Percentiles rank a stretch among this genome's conserved stretches.
phyloP scores from a whole-genome alignment of 2,113 vertebrate species.

The Eleginops maclovinus region DNA sequence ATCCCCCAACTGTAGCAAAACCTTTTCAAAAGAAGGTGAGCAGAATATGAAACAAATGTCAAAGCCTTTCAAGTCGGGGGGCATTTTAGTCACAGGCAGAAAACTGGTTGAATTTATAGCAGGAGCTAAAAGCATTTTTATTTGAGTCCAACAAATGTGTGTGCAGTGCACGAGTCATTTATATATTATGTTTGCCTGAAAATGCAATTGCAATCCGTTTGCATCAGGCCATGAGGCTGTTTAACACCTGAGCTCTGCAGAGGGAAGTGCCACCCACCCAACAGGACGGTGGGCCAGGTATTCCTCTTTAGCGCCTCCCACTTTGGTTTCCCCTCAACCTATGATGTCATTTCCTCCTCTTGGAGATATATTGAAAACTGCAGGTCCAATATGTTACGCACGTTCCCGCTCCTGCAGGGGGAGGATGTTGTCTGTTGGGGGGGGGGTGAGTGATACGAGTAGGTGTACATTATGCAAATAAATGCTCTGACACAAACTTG shows the following conservation, averaged over 20 bases:
- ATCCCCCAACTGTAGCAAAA: slow-evolving; percentile 50
- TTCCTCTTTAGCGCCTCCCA: slow-evolving; percentile 1
- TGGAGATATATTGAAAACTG: slow-evolving; percentile 12
- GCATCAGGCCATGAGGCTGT: too few relatives aligned
- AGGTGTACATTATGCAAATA: slow-evolving; percentile 84
- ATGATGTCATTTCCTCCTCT: slow-evolving; percentile 15
- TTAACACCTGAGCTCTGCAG: too few relatives aligned
- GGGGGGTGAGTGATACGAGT: slow-evolving; percentile 51
- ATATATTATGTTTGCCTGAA: too few relatives aligned
- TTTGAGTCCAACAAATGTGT: background rate
- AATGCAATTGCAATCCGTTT: too few relatives aligned
- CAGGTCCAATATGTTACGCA: slow-evolving; percentile 11
- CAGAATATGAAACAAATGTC: slow-evolving; percentile 4
- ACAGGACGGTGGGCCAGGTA: too few relatives aligned
- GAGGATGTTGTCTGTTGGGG: slow-evolving; percentile 39
- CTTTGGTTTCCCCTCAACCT: slow-evolving; percentile 1
- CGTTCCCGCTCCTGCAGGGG: slow-evolving; percentile 30
- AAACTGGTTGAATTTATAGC: background rate
- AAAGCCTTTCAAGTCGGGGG: slow-evolving; percentile 18
- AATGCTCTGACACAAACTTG: slow-evolving; percentile 75
- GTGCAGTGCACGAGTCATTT: too few relatives aligned
- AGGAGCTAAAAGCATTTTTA: background rate
- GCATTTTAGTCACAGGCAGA: background rate
- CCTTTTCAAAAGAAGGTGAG: slow-evolving; percentile 52
- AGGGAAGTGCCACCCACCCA: too few relatives aligned